Evolutionary conservation across 2,113 vertebrate genomes (phyloP).

Genomic region (Eubucco bourcierii): DNA sequence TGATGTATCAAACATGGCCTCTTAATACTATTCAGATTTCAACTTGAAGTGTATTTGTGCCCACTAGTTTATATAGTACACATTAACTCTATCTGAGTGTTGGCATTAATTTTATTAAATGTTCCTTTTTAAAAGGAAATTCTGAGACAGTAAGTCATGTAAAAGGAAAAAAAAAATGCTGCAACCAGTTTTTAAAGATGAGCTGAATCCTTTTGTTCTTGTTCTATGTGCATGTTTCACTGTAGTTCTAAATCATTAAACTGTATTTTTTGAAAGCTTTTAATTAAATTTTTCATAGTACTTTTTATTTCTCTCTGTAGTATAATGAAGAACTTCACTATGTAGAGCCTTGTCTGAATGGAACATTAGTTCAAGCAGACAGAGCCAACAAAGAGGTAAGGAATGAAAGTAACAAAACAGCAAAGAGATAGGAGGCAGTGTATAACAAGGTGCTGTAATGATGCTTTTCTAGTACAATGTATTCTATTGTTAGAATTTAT

Average conservation of each 20-base stretch:
- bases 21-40: neutral
- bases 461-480: constrained; percentile 9
- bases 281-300: constrained; percentile 45
- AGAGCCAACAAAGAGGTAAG: constrained; percentile 97
- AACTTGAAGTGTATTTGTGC: neutral
- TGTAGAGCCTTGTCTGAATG: constrained; percentile 94
- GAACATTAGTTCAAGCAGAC: constrained; percentile 96
- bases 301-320: constrained; percentile 74
- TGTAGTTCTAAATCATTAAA: constrained; percentile 35
- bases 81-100: neutral
- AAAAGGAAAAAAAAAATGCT: neutral
- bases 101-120: neutral
- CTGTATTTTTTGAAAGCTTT: constrained; percentile 29
- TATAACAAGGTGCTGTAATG: neutral
- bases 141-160: neutral
- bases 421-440: neutral
- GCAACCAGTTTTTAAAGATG: neutral
- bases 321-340: constrained; percentile 97
- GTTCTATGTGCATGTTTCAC: neutral
- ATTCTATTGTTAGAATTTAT: constrained; percentile 17
- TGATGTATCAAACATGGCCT: neutral
- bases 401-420: neutral
- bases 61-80: neutral
- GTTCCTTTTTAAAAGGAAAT: neutral
- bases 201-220: neutral